Evolutionary conservation across 2,888 invertebrate genomes (phyloP), one percentile per base, ranked within the genome.

Genomic region (Heteromyza rotundicornis): DNA sequence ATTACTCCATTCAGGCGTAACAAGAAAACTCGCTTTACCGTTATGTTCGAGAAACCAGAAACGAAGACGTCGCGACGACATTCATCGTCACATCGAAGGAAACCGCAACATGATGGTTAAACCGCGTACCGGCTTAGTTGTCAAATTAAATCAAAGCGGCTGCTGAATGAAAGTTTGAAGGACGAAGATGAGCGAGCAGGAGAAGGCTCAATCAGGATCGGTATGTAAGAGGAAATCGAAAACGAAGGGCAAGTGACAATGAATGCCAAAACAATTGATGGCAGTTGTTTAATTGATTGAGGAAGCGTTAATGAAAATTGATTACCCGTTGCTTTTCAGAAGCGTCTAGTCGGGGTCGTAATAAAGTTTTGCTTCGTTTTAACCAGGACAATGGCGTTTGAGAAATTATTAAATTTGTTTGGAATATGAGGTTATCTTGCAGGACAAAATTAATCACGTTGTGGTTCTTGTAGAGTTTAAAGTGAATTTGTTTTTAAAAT

Each of bases 261-360:
- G 22, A 53, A 55, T 27, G 20, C 14, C 22, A 5, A 20, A 62
- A 58, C 53, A 63, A 61, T 57, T 52, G 49, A 55, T 57, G 66
- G 64, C 60, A 66, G 57, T 51, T 60, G 59, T 52, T 64, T 64
- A 64, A 64, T 66, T 64, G 64, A 53, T 49, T n/a, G n/a, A 59
- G 49, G 53, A 57, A 59, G 54, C 51, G n/a, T n/a, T 64, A 61
- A 66, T 64, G 60, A 27, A 64, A 60, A 66, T 66, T 66, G 64
- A 66, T 66, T 62, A 32, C 24, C 3, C 17, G 24, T 22, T n/a
- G 8, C 22, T 7, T 3, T 10, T 7, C 8, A 5, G 20, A 14
- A 10, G 17, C n/a, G 24, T 52, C 52, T 47, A 19, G 47, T 20
- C 47, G 40, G 14, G n/a, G 14, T 40, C 7, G 10, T 5, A 27